Evolutionary conservation across 2,888 invertebrate species (phyloP).

Genomic region (Xestia sexstrigata): DNA sequence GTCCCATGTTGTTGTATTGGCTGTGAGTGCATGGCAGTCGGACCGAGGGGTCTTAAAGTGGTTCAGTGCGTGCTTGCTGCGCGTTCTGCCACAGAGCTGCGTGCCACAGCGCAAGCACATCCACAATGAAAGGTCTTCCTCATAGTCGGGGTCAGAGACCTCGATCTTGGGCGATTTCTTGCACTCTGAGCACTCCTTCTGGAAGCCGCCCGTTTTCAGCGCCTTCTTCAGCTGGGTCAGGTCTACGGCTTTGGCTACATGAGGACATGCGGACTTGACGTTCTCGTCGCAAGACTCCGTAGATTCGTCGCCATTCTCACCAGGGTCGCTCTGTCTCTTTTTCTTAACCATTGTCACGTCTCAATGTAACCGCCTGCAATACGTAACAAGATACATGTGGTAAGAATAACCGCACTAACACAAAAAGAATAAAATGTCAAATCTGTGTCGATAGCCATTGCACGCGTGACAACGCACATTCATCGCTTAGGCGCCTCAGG

Average conservation of each 20-base stretch:
- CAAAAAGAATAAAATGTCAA: slow-evolving; percentile 90
- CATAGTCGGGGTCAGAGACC: slow-evolving; percentile 85
- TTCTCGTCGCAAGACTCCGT: slow-evolving; percentile 94
- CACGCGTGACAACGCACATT: slow-evolving; percentile 90
- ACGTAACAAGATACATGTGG: slow-evolving; percentile 89
- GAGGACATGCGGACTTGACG: slow-evolving; percentile 92
- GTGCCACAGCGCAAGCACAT: slow-evolving; percentile 96
- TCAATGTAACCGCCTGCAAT: slow-evolving; percentile 84
- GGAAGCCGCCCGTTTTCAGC: slow-evolving; percentile 88
- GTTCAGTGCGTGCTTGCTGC: slow-evolving; percentile 93
- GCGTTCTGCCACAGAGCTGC: slow-evolving; percentile 93
- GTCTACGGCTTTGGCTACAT: slow-evolving; percentile 93
- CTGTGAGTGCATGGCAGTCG: slow-evolving; percentile 93
- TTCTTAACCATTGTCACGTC: slow-evolving; percentile 93
- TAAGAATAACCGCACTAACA: slow-evolving; percentile 88
- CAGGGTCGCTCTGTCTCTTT: slow-evolving; percentile 93
- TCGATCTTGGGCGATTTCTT: slow-evolving; percentile 86
- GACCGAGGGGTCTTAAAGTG: slow-evolving; percentile 95
- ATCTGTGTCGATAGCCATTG: slow-evolving; percentile 89
- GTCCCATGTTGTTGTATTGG: slow-evolving; percentile 93
- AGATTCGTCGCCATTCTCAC: slow-evolving; percentile 92
- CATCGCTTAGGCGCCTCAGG: slow-evolving; percentile 73
- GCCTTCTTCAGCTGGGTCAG: slow-evolving; percentile 91
- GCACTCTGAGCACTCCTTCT: slow-evolving; percentile 91
- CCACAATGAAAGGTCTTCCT: slow-evolving; percentile 92